phyloP scores from a whole-genome alignment of 2,797 vertebrate genomes.

The Melanotaenia maccullochi region DNA sequence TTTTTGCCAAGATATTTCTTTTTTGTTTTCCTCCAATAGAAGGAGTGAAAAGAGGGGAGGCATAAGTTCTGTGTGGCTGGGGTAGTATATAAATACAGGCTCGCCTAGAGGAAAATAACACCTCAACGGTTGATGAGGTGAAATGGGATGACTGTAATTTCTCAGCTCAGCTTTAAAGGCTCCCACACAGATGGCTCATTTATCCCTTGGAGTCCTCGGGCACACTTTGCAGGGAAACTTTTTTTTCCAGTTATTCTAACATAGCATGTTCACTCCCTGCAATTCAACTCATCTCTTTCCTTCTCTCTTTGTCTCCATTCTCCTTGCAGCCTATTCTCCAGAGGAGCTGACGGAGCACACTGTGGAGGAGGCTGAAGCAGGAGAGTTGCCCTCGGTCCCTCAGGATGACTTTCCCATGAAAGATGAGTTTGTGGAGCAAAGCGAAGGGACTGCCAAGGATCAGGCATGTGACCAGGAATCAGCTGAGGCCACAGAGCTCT shows the following conservation, averaged over 20 bases:
- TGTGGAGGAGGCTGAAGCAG: constrained; percentile 84
- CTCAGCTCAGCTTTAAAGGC: constrained; percentile 86
- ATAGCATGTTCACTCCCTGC: constrained; percentile 75
- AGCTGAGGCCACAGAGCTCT: constrained; percentile 86
- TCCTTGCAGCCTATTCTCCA: constrained; percentile 90
- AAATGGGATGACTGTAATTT: constrained; percentile 85
- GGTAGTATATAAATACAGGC: constrained; percentile 85
- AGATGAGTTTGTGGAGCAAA: constrained; percentile 87
- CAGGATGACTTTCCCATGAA: constrained; percentile 72
- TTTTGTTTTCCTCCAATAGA: constrained; percentile 92
- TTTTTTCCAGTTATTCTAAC: constrained; percentile 83
- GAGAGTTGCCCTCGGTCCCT: constrained; percentile 76
- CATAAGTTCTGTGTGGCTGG: constrained; percentile 82
- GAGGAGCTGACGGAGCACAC: constrained; percentile 86
- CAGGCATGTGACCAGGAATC: constrained; percentile 90
- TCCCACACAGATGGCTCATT: constrained; percentile 86
- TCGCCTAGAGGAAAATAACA: constrained; percentile 85
- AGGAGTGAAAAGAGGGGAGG: constrained; percentile 80
- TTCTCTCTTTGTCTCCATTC: constrained; percentile 75
- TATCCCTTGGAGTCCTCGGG: constrained; percentile 84
- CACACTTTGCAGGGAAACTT: constrained; percentile 83
- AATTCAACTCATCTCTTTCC: constrained; percentile 79
- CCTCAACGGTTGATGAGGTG: constrained; percentile 85
- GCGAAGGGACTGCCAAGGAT: constrained; percentile 81
- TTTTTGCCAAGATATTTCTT: constrained; percentile 96